Evolutionary conservation across 2,113 vertebrate genomes (phyloP).

Genomic region (Parus major): DNA sequence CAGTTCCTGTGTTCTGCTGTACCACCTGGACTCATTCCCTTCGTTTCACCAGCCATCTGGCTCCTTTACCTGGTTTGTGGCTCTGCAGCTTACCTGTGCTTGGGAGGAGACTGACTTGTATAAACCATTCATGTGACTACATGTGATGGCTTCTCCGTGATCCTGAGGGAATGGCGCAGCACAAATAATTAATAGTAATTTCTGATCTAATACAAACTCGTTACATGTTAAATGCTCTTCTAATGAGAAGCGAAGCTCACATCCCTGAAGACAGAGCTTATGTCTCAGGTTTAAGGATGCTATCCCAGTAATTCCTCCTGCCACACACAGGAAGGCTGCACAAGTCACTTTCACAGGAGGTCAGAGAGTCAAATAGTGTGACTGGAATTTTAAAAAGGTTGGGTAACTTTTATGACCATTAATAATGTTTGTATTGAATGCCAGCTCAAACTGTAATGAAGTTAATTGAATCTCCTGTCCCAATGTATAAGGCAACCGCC

Average conservation of each 20-base stretch:
- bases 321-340: background rate
- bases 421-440: slow-evolving; percentile 50
- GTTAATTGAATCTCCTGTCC: slow-evolving; percentile 37
- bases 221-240: background rate
- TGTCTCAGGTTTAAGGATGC: background rate
- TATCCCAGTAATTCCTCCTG: background rate
- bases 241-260: background rate
- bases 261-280: background rate
- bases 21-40: background rate
- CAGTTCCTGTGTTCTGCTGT: background rate
- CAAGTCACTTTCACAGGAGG: slow-evolving; percentile 17
- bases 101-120: background rate
- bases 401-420: slow-evolving; percentile 45
- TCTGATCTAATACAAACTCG: background rate
- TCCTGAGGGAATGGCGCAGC: background rate
- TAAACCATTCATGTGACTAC: rapidly evolving
- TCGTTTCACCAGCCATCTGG: background rate
- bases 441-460: slow-evolving; percentile 3
- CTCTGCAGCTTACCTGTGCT: background rate
- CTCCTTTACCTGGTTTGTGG: background rate
- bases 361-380: background rate
- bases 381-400: slow-evolving; percentile 51
- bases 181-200: background rate
- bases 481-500: background rate
- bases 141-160: background rate